Percentiles rank a stretch among this genome's conserved stretches.
Evolutionary conservation across 2,888 invertebrate genomes (phyloP).

Genomic region (Dysmachus trigonus): DNA sequence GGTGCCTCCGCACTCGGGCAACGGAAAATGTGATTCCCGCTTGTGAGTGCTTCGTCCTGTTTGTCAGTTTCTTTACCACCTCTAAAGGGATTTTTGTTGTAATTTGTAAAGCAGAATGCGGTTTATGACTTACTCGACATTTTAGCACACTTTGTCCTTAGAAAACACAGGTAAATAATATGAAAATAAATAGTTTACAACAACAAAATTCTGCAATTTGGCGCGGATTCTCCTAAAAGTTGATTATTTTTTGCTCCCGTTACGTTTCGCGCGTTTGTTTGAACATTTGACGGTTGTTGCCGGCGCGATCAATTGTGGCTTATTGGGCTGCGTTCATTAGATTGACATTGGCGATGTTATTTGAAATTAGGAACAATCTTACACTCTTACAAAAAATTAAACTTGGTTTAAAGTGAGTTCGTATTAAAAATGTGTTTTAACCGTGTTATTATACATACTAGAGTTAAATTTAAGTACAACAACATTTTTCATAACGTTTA

Average conservation of each 20-base stretch:
- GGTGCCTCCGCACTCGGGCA: slow-evolving; percentile 69
- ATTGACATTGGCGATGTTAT: background rate
- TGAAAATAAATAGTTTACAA: no score
- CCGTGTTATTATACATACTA: no score
- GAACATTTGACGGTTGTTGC: background rate
- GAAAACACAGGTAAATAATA: background rate
- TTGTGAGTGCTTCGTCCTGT: background rate
- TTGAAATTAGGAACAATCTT: background rate
- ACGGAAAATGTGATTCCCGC: slow-evolving; percentile 72
- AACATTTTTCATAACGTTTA: no score
- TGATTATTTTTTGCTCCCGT: no score
- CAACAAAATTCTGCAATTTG: no score
- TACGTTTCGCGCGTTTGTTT: background rate
- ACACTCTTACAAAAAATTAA: no score
- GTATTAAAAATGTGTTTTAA: no score
- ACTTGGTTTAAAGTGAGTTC: no score
- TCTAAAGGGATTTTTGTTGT: background rate
- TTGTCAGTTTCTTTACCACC: background rate
- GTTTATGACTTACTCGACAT: background rate
- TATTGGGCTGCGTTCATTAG: background rate
- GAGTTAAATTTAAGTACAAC: background rate
- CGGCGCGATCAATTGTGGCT: background rate
- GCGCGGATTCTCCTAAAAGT: no score
- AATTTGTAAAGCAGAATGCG: background rate
- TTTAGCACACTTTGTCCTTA: background rate